Base-by-base conservation (phyloP, 2,888 invertebrate species). In the Zonitis immaculata region DNA sequence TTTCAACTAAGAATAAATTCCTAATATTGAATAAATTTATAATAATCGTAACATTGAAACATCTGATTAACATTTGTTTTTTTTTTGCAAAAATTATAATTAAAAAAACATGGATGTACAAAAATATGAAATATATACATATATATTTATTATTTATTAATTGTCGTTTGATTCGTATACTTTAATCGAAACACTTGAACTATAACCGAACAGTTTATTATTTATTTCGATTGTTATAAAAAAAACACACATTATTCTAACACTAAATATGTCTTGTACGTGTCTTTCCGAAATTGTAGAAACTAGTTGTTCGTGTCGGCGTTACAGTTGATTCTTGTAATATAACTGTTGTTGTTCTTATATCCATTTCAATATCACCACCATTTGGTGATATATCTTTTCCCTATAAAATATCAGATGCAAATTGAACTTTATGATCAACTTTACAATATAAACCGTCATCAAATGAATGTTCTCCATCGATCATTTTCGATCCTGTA, bases 261-360 rank as follows among this genome's bases (percentile, higher is more conserved):
- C 53, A 57, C 61, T 65, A 65, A 50, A 65, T 57, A 51, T 65
- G 62, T 45, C 60, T 54, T n/a, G 62, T 58, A 45, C 54, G 47
- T 11, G 59, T 45, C 25, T 47, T 42, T 11, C 61, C 59, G n/a
- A 53, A 49, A 42, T 55, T 54, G 48, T 61, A 65, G 43, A 61
- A 57, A 6, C 60, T 63, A 32, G 64, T 59, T n/a, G 62, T 51
- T 22, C 56, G 8, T 35, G 16, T 2, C 9, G 16, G 16, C 14
- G 14, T 6, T 32, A 4, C 6, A 5, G 8, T 32, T 32, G 32
- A 22, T 32, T 32, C 14, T 39, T 14, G 14, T 14, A 12, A 14
- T 14, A 22, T 5, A 22, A 22, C 22, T 39, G 18, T 18, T 39
- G 8, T 39, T 20, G 39, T 20, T 39, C 5, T 39, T n/a, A 59